Evolutionary conservation across 2,888 invertebrate genomes (phyloP), one percentile per base, ranked within the genome.

Genomic region (Willowsia nigromaculata): DNA sequence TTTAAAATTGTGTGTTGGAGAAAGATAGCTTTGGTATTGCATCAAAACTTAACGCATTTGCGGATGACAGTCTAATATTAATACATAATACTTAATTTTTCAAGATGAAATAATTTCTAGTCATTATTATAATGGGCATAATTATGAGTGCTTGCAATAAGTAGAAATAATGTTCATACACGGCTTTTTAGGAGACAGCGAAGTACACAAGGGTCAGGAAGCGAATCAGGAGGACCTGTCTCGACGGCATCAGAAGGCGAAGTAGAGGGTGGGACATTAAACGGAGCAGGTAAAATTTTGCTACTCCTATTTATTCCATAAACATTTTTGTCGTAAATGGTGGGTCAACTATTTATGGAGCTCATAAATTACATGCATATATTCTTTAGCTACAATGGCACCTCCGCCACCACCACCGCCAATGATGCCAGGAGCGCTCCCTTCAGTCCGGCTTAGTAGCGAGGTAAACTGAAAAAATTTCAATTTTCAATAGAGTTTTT

Each of bases 341-440:
- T n/a, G n/a, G n/a, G n/a, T n/a, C n/a, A n/a, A n/a, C n/a, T n/a
- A n/a, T n/a, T n/a, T n/a, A n/a, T n/a, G n/a, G n/a, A n/a, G n/a
- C n/a, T n/a, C n/a, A n/a, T n/a, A n/a, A n/a, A n/a, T n/a, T n/a
- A n/a, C n/a, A n/a, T n/a, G n/a, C n/a, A n/a, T n/a, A n/a, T n/a
- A n/a, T n/a, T n/a, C n/a, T 68, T 11, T 62, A 89, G 89, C 40
- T 15, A 47, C 74, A 85, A 89, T 89, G 89, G 80, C 95, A 89
- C 95, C 95, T 82, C 95, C 95, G 1, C 95, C 93, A n/a, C 93
- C 95, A 59, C 95, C 95, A 71, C 95, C 95, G 6, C 94, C 95
- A 11, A 93, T 93, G 85, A 95, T 95, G 92, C 94, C 94, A 93
- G 95, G 94, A 93, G 95, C 94, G 90, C 93, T 95, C 93, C 95